Percentiles rank a stretch among this genome's conserved stretches.
These are phyloP conservation scores for Muscidifurax raptorellus DNA, from an alignment of 1,140 invertebrate species.

Conservation along the genomic window DNA sequence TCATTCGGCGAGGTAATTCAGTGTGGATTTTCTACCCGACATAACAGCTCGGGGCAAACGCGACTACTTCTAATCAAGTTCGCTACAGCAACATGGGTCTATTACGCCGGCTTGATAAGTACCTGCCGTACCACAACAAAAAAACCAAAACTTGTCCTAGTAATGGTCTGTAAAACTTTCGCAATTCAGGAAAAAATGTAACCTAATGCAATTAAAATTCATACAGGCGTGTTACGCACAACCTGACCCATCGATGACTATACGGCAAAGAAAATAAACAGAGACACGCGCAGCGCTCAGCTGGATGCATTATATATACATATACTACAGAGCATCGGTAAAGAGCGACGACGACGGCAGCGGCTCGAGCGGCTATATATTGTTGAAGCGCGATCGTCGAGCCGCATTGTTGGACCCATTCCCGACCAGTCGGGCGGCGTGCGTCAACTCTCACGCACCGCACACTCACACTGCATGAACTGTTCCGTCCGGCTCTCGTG, in stretches of 20 bases:
- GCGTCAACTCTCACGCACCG: constrained; percentile 28
- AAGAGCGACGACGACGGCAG: constrained; percentile 37
- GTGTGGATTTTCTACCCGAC: not conserved
- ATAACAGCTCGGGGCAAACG: constrained; percentile 16
- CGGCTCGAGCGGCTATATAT: constrained; percentile 46
- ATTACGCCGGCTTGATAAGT: constrained; percentile 28
- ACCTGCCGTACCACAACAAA: not conserved
- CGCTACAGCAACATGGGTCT: constrained; percentile 38
- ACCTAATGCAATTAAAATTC: no score
- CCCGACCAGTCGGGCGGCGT: constrained; percentile 18
- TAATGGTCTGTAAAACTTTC: no score
- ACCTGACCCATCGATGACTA: not conserved
- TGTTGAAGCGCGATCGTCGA: constrained; percentile 48
- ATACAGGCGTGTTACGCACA: not conserved
- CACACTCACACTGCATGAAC: not conserved
- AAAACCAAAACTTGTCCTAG: no score
- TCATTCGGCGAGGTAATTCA: not conserved
- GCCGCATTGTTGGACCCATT: constrained; percentile 52
- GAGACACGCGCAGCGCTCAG: constrained; percentile 43
- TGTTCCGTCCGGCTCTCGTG: not conserved
- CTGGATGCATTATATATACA: constrained; percentile 9
- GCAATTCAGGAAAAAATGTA: no score
- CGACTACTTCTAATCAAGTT: constrained; percentile 55
- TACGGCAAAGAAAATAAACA: constrained; percentile 6
- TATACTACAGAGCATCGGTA: not conserved